Evolutionary conservation across 2,797 vertebrate species (phyloP).

Genomic region (Pseudochromis fuscus): DNA sequence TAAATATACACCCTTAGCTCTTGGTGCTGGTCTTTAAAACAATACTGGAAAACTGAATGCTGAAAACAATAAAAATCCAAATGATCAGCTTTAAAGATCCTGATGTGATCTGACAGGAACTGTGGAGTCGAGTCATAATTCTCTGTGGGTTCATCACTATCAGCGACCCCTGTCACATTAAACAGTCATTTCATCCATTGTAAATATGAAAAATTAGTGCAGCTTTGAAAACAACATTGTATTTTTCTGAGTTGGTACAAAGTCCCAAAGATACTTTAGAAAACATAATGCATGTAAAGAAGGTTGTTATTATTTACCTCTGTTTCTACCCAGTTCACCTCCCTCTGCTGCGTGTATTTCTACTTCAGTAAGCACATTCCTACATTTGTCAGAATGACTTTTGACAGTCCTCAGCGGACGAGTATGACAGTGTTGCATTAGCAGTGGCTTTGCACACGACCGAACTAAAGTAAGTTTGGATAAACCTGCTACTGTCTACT

Average conservation of each 20-base stretch:
- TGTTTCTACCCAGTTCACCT: slow-evolving; percentile 1
- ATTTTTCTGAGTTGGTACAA: not conserved
- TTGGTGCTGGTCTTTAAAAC: too few relatives aligned
- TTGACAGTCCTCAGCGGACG: slow-evolving; percentile 45
- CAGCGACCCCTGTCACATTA: not conserved
- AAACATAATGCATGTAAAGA: slow-evolving; percentile 7
- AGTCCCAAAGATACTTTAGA: not conserved
- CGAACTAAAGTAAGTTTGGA: slow-evolving; percentile 38
- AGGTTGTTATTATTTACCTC: slow-evolving; percentile 16
- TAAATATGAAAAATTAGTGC: not conserved
- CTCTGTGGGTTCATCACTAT: slow-evolving; percentile 2
- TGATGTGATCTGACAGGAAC: slow-evolving; percentile 1
- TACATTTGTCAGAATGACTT: slow-evolving; percentile 45
- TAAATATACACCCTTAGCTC: too few relatives aligned
- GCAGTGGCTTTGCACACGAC: slow-evolving; percentile 47
- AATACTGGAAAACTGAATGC: not conserved
- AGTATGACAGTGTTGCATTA: slow-evolving; percentile 54
- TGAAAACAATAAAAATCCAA: not conserved
- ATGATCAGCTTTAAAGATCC: not conserved
- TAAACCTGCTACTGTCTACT: slow-evolving; percentile 29
- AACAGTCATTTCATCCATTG: not conserved
- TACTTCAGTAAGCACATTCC: slow-evolving; percentile 44
- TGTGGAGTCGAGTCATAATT: not conserved
- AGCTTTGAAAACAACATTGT: not conserved
- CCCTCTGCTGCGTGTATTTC: slow-evolving; percentile 39